Base-by-base conservation (phyloP, 2,888 invertebrate species). In the Megaustenia siamemsis region DNA sequence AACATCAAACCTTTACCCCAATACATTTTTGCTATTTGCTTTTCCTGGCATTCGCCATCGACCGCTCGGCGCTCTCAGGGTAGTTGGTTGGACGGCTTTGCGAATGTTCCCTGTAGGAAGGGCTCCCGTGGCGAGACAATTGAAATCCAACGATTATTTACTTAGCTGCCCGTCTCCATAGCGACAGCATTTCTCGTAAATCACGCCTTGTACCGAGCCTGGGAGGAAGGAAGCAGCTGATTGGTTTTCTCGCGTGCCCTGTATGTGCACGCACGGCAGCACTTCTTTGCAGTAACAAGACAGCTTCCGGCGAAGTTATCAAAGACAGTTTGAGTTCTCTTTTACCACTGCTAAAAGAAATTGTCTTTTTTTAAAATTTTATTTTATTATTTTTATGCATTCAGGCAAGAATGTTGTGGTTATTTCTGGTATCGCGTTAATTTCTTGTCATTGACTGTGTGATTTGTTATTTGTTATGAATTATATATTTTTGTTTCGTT, bases 111-210 rank as follows among this genome's bases (percentile, higher is more conserved):
- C 32, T 73, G 79, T 49, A 43, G 79, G 63, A 76, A 69, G 43
- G 60, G 32, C 60, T 35, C 60, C 68, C 21, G 83, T 38, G 24
- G 82, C 43, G 49, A 79, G 79, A 78, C 78, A 79, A 71, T 79
- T 78, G 71, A 84, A 84, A 84, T 66, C 71, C 78, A 79, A 60
- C 78, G 68, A 78, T 69, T 84, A 84, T 84, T 84, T 84, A 79
- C 84, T 79, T 84, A 78, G 84, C 71, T 69, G 10, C 68, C 71
- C 71, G 84, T 84, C 49, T 69, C 75, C 84, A 84, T 84, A 79
- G 84, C 53, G 71, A 84, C 79, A 79, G 79, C 84, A 84, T 84
- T 79, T 84, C 71, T 84, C 78, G 84, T 84, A 84, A 84, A 84
- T 84, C 84, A 84, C 84, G 84, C 84, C 84, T 84, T 84, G 84